A percentile compares a stretch with the other conserved stretches of the same genome.
These are phyloP conservation scores for Nasonia oneida DNA, from an alignment of 2,888 invertebrate genomes.

Conservation along the genomic window DNA sequence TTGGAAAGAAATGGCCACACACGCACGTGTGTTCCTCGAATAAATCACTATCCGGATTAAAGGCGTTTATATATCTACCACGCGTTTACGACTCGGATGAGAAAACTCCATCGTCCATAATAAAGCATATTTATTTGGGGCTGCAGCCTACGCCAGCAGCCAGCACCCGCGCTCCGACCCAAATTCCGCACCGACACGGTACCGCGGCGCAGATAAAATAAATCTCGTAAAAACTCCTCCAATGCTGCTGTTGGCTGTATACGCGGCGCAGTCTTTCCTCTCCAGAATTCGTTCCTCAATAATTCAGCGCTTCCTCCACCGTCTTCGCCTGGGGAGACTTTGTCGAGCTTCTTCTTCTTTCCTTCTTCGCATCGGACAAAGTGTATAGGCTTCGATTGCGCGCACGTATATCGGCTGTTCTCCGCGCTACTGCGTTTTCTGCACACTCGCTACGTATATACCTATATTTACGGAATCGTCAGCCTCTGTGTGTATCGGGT, in stretches of 20 bases:
- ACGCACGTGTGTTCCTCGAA: neutral
- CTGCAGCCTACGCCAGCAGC: neutral
- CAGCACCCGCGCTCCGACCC: neutral
- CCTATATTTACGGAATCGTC: too few relatives aligned
- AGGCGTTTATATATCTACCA: neutral
- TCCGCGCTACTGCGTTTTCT: too few relatives aligned
- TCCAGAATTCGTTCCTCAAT: conserved; percentile 1
- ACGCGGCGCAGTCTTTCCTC: neutral
- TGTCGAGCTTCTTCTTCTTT: conserved; percentile 46
- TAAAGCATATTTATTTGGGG: neutral
- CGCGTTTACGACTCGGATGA: neutral
- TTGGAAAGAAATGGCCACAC: neutral
- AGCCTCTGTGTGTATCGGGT: neutral
- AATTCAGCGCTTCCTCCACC: neutral
- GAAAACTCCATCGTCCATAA: neutral
- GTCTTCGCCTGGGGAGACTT: conserved; percentile 33
- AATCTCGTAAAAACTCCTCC: conserved; percentile 15
- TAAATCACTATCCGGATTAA: neutral
- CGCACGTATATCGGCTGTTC: too few relatives aligned
- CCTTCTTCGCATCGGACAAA: neutral
- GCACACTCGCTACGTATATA: too few relatives aligned
- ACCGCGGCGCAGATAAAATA: conserved; percentile 4
- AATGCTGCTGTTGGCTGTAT: neutral
- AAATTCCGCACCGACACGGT: neutral
- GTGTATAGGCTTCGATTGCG: too few relatives aligned